phyloP scores from a whole-genome alignment of 2,888 invertebrate species.

The Bunonema sp. region DNA sequence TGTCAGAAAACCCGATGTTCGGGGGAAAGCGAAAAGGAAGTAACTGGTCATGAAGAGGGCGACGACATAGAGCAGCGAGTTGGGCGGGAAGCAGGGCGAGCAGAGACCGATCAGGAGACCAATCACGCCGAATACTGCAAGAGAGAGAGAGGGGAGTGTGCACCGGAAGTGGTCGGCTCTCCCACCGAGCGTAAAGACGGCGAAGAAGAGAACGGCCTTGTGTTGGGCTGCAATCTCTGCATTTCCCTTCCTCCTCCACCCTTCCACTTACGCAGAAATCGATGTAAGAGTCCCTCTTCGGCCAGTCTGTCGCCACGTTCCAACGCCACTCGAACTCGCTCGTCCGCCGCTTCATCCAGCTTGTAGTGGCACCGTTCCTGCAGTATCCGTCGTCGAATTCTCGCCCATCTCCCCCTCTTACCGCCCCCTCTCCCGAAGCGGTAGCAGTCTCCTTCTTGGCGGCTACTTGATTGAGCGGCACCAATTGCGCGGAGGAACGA shows the following conservation, averaged over 20 bases:
- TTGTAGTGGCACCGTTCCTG: background rate
- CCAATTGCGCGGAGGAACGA: slow-evolving; percentile 9
- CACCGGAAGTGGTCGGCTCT: too few species aligned
- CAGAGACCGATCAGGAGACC: slow-evolving; percentile 14
- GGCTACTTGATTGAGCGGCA: slow-evolving; percentile 13
- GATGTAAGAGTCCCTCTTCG: slow-evolving; percentile 14
- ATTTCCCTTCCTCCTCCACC: background rate
- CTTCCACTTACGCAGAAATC: slow-evolving; percentile 17
- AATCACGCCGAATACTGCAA: slow-evolving; percentile 20
- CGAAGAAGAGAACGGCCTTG: slow-evolving; percentile 25
- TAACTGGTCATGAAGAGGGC: slow-evolving; percentile 23
- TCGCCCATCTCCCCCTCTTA: background rate
- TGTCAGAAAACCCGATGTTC: background rate
- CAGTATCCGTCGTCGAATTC: background rate
- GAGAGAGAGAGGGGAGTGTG: too few species aligned
- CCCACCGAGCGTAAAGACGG: slow-evolving; percentile 22
- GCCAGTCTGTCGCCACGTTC: slow-evolving; percentile 12
- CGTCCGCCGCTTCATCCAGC: slow-evolving; percentile 14
- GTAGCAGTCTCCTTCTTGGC: slow-evolving; percentile 2
- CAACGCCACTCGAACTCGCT: slow-evolving; percentile 11
- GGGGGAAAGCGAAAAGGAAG: background rate
- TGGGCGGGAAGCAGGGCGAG: slow-evolving; percentile 26
- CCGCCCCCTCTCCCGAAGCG: background rate
- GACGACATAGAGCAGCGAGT: slow-evolving; percentile 20
- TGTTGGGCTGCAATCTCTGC: slow-evolving; percentile 18